Percentiles rank a stretch among this genome's conserved stretches.
Evolutionary conservation across 2,797 vertebrate species (phyloP).

Genomic region (Sphaeramia orbicularis): DNA sequence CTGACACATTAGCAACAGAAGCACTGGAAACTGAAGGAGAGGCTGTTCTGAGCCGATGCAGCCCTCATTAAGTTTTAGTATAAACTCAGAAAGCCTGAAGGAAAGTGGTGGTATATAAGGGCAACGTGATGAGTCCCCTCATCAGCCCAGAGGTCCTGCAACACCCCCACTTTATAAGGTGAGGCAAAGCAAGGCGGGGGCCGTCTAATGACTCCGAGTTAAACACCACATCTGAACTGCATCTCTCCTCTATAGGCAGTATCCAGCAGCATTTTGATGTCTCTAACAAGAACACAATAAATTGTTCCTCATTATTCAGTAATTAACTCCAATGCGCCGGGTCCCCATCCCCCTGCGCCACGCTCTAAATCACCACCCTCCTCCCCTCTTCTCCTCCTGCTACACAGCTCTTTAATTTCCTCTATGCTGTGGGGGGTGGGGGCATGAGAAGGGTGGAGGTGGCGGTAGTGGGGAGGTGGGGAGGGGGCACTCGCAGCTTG

Average conservation of each 20-base stretch:
- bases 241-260: conserved; percentile 64
- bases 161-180: conserved; percentile 47
- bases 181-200: conserved; percentile 49
- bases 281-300: conserved; percentile 92
- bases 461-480: conserved; percentile 34
- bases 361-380: conserved; percentile 84
- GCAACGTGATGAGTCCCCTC: conserved; percentile 40
- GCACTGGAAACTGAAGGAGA: conserved; percentile 44
- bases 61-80: conserved; percentile 65
- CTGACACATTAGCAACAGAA: conserved; percentile 36
- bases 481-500: conserved; percentile 69
- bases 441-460: conserved; percentile 48
- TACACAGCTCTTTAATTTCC: conserved; percentile 88
- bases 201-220: conserved; percentile 63
- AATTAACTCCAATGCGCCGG: conserved; percentile 88
- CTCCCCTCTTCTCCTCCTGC: conserved; percentile 77
- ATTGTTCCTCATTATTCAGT: conserved; percentile 92
- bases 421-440: conserved; percentile 81
- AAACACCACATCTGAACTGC: conserved; percentile 63
- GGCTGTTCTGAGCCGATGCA: conserved; percentile 63
- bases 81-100: conserved; percentile 59
- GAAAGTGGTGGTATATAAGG: conserved; percentile 48
- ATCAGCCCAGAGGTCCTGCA: conserved; percentile 57
- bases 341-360: conserved; percentile 80
- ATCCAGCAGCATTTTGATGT: conserved; percentile 85